Evolutionary conservation across 2,113 vertebrate species (phyloP).

Genomic region (Pseudorasbora parva): DNA sequence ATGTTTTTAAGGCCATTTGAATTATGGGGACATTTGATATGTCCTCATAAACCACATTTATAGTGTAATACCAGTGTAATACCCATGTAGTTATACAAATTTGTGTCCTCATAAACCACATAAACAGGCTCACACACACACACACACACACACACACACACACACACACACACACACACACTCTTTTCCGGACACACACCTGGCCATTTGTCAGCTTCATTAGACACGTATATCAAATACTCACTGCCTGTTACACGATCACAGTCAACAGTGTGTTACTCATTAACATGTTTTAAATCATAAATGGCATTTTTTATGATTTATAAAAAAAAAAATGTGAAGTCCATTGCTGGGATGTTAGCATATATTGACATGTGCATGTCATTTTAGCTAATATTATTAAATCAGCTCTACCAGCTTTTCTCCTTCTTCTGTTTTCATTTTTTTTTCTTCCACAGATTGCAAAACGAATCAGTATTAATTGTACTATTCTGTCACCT

Average conservation of each 20-base stretch:
- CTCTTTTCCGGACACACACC: conserved; percentile 18
- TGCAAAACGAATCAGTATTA: background rate
- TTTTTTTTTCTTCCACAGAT: background rate
- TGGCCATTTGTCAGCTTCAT: conserved; percentile 29
- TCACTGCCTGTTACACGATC: conserved; percentile 16
- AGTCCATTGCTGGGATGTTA: conserved; percentile 29
- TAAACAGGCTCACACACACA: background rate
- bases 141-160: conserved; percentile 30
- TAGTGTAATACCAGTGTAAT: no score
- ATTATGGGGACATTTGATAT: no score
- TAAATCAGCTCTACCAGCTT: background rate
- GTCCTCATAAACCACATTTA: no score
- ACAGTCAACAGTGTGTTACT: conserved; percentile 23
- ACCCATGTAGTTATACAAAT: no score
- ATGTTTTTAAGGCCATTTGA: no score
- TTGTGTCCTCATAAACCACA: no score
- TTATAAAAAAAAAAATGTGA: conserved; percentile 11
- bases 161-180: background rate
- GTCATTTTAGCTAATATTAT: background rate
- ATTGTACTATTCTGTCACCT: conserved; percentile 54
- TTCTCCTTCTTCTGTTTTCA: background rate
- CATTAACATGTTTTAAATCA: conserved; percentile 36
- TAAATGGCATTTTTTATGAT: conserved; percentile 12
- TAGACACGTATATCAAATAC: conserved; percentile 33
- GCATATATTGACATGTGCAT: conserved; percentile 38